These are phyloP conservation scores for Glaucidium brasilianum DNA, from an alignment of 2,113 vertebrate species.

Conservation along the genomic window DNA sequence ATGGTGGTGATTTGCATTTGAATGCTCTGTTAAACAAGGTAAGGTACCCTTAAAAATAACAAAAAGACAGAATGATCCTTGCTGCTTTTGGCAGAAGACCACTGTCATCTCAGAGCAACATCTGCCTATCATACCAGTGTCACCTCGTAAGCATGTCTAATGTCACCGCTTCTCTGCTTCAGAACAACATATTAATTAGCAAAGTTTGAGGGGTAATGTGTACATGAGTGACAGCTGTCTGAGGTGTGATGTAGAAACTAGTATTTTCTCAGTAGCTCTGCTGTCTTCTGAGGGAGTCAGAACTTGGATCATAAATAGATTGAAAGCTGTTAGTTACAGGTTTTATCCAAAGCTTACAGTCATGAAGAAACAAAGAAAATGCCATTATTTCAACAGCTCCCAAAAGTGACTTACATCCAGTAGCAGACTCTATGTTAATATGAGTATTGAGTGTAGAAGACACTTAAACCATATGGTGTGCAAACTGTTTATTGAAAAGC, in stretches of 20 bases:
- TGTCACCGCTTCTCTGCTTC: background rate
- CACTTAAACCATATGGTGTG: background rate
- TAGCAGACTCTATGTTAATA: background rate
- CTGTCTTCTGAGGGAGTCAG: background rate
- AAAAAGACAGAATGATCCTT: background rate
- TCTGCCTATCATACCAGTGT: background rate
- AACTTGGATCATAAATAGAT: background rate
- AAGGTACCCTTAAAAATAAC: conserved; percentile 36
- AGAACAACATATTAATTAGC: background rate
- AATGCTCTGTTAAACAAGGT: conserved; percentile 38
- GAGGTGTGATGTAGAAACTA: background rate
- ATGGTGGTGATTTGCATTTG: conserved; percentile 31
- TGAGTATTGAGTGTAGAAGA: background rate
- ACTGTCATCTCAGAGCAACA: background rate
- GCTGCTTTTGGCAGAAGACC: background rate
- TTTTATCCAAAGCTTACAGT: background rate
- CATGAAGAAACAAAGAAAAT: background rate
- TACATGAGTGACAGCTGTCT: background rate
- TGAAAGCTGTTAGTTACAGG: background rate
- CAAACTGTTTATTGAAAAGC: background rate
- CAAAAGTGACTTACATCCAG: background rate
- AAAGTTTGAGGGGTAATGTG: background rate
- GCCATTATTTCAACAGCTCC: background rate
- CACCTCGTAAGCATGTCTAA: background rate
- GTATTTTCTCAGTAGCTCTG: background rate